Evolutionary conservation across 2,113 vertebrate genomes (phyloP).

Genomic region (Hydropotes inermis): DNA sequence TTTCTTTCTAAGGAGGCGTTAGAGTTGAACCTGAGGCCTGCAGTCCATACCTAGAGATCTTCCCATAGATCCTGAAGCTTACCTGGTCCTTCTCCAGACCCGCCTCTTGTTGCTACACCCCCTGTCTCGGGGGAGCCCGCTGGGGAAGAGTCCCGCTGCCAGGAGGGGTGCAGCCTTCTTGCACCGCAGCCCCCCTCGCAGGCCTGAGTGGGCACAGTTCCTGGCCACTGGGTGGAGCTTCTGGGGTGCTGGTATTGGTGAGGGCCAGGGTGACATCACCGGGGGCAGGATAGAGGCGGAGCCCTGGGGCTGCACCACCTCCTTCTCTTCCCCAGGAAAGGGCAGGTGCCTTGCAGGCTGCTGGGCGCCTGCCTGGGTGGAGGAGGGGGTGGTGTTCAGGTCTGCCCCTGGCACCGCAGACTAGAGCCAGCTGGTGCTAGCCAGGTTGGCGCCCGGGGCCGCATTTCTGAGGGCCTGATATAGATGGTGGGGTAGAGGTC

Average conservation of each 20-base stretch:
- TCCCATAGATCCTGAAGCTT: background rate
- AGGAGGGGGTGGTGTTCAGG: background rate
- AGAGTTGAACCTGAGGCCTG: conserved; percentile 12
- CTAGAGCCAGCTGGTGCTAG: background rate
- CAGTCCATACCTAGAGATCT: background rate
- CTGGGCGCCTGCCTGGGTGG: background rate
- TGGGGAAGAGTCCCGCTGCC: background rate
- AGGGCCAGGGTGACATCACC: background rate
- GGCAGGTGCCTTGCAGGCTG: conserved; percentile 40
- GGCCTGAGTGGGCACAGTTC: background rate
- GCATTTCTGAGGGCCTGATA: background rate
- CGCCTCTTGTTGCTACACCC: background rate
- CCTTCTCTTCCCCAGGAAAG: background rate
- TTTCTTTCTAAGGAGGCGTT: background rate
- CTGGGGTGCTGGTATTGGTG: background rate
- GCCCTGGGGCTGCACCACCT: background rate
- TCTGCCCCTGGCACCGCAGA: background rate
- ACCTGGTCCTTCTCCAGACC: background rate
- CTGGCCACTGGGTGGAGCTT: conserved; percentile 41
- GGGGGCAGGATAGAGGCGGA: background rate
- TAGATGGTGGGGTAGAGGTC: background rate
- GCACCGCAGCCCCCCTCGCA: background rate
- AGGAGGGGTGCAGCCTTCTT: background rate
- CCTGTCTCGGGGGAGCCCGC: background rate
- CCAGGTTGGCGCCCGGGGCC: background rate